Percentiles rank a stretch among this genome's conserved stretches.
Evolutionary conservation across 2,797 vertebrate species (phyloP).

Genomic region (Falco columbarius): DNA sequence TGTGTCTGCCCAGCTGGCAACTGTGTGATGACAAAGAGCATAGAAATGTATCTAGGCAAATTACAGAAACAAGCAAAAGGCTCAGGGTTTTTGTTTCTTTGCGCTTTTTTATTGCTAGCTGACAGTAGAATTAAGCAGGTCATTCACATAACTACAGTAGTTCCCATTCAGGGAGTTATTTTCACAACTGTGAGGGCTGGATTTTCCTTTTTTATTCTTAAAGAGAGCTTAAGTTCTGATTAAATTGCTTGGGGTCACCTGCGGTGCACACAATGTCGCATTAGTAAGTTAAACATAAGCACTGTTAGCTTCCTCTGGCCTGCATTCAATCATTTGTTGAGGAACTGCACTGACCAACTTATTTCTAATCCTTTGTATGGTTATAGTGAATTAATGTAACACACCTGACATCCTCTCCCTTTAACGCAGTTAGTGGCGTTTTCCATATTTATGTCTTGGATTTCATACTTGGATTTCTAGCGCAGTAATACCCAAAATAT

Average conservation of each 20-base stretch:
- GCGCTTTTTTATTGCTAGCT: neutral
- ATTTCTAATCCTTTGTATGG: constrained; percentile 46
- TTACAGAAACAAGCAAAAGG: neutral
- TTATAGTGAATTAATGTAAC: constrained; percentile 35
- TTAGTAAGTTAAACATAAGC: constrained; percentile 57
- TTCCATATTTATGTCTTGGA: neutral
- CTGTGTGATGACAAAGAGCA: neutral
- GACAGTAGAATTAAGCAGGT: neutral
- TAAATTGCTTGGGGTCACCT: constrained; percentile 59
- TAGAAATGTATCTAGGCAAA: neutral
- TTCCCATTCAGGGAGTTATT: constrained; percentile 20
- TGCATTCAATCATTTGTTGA: constrained; percentile 58
- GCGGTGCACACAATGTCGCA: neutral
- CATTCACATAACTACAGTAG: neutral
- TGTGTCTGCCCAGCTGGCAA: neutral
- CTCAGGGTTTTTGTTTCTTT: neutral
- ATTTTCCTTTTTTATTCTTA: constrained; percentile 50
- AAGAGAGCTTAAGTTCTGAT: constrained; percentile 55
- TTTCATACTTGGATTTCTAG: neutral
- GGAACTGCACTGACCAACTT: constrained; percentile 24
- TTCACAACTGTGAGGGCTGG: neutral
- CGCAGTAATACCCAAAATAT: neutral
- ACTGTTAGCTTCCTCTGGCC: constrained; percentile 47
- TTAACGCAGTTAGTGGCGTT: constrained; percentile 7
- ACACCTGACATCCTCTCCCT: constrained; percentile 34